These are phyloP conservation scores for Aspidoscelis tigris DNA, from an alignment of 2,113 vertebrate species.

Conservation along the genomic window DNA sequence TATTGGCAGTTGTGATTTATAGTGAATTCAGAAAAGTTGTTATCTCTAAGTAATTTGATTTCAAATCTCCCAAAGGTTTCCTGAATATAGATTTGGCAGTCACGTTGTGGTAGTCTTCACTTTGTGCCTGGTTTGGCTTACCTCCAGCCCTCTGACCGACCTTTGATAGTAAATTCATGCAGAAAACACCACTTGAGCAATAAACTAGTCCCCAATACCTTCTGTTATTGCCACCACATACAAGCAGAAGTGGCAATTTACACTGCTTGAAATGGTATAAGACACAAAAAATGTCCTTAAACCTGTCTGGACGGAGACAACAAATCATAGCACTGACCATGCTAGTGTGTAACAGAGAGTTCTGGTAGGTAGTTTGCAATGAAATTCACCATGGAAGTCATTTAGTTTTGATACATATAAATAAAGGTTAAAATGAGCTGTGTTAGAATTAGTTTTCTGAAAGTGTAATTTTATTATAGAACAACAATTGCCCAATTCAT, in stretches of 20 bases:
- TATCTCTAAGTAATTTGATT: not conserved
- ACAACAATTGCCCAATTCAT: not conserved
- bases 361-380: no score
- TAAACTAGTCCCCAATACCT: not conserved
- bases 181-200: not conserved
- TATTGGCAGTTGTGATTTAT: slow-evolving; percentile 15
- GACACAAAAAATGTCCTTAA: not conserved
- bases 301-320: not conserved
- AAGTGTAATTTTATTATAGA: not conserved
- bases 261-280: not conserved
- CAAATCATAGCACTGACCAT: no score
- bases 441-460: not conserved
- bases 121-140: not conserved
- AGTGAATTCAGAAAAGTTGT: slow-evolving; percentile 21
- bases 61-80: slow-evolving; percentile 23
- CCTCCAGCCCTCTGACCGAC: not conserved
- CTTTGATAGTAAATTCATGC: slow-evolving; percentile 8
- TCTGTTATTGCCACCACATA: not conserved
- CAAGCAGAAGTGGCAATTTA: not conserved
- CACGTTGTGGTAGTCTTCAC: slow-evolving; percentile 1
- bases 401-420: not conserved
- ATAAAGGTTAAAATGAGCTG: not conserved
- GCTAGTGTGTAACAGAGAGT: not conserved
- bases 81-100: slow-evolving; percentile 31
- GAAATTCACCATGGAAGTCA: not conserved